Conservation (phyloP, 2,888 invertebrate genomes). For the Carabus problematicus region DNA sequence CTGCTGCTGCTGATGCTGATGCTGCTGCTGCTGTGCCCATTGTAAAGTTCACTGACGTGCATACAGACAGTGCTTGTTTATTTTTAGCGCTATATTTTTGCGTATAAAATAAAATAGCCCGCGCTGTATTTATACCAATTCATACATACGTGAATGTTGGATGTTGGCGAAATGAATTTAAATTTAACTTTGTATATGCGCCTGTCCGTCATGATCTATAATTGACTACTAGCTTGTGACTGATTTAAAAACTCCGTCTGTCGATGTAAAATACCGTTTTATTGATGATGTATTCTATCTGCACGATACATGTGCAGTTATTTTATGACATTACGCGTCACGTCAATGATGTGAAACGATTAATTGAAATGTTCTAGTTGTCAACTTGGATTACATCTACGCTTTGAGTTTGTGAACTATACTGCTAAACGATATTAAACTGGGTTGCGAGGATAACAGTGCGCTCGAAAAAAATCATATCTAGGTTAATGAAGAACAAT, state of each 20-base stretch:
- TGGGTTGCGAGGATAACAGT: no score
- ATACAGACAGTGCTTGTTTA: constrained; percentile 18
- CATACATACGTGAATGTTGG: constrained; percentile 20
- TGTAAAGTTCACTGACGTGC: constrained; percentile 40
- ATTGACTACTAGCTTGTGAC: background rate
- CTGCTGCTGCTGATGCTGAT: background rate
- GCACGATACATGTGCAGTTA: no score
- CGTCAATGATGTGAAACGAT: no score
- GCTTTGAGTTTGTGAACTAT: no score
- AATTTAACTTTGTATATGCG: constrained; percentile 25
- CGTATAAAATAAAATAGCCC: constrained; percentile 30
- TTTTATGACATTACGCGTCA: no score
- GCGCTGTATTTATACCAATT: constrained; percentile 37
- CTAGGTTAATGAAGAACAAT: no score
- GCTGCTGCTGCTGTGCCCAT: constrained; percentile 7
- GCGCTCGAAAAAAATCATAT: no score
- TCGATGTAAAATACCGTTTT: background rate
- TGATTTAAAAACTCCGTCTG: background rate
- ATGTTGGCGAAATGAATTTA: constrained; percentile 33
- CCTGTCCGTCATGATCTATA: background rate
- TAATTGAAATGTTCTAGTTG: no score
- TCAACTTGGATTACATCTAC: no score
- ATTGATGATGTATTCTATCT: background rate
- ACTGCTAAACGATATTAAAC: no score
- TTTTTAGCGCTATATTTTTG: constrained; percentile 37